phyloP scores from a whole-genome alignment of 1,140 invertebrate genomes.

The Saccostrea cuccullata region DNA sequence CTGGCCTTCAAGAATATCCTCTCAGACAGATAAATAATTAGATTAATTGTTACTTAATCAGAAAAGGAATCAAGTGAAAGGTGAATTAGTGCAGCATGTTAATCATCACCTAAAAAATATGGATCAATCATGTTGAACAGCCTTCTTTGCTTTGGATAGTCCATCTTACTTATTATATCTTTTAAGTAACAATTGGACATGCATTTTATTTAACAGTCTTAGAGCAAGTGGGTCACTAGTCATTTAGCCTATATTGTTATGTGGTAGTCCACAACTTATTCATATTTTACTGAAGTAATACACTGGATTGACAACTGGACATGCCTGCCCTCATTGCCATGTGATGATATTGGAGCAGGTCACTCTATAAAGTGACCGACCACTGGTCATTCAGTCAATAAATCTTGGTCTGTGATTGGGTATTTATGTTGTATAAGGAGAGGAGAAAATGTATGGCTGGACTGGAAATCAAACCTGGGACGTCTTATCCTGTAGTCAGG shows the following conservation, averaged over 20 bases:
- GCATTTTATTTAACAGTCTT: neutral
- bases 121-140: neutral
- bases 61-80: neutral
- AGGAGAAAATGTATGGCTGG: too few species aligned
- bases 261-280: too few species aligned
- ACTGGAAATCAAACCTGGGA: too few species aligned
- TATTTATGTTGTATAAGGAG: too few species aligned
- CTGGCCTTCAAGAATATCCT: neutral
- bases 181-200: neutral
- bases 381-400: neutral
- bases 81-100: neutral
- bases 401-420: too few species aligned
- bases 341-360: neutral
- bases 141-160: too few species aligned
- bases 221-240: too few species aligned
- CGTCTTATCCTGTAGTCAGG: too few species aligned
- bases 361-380: neutral
- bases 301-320: neutral
- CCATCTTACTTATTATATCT: too few species aligned
- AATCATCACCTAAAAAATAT: neutral
- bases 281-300: too few species aligned
- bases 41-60: neutral
- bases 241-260: too few species aligned
- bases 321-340: neutral
- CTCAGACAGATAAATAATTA: neutral